Evolutionary conservation across 2,113 vertebrate species (phyloP), one percentile per base, ranked within the genome.

Genomic region (Rhynchomys soricoides): DNA sequence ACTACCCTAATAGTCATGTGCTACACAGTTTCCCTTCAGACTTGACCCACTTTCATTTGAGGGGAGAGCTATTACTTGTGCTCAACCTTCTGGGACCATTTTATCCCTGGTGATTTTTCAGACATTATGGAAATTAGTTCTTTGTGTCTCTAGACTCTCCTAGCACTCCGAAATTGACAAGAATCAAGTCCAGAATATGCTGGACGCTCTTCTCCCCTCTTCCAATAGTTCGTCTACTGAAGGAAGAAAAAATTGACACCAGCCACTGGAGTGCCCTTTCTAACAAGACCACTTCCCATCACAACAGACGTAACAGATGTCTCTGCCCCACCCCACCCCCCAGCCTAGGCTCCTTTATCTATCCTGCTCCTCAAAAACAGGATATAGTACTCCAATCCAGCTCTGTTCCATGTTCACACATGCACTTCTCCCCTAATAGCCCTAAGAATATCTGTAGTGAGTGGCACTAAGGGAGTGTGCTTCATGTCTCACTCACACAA

Each of bases 71-170:
- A 55, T 22, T 93, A 50, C 77, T 34, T 68, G 22, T 55, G 37
- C 22, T 79, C 40, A 29, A 19, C 29, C 48, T 94, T 91, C 74
- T 82, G 45, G 57, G 16, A 78, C 31, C 26, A 15, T 40, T 59
- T n/a, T 82, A n/a, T 94, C 43, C 91, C 40, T 59, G 22, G 12
- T 50, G 37, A 92, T 57, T 90, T 48, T 92, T 93, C 52, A 94
- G 89, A 79, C 43, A 73, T 57, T 77, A 86, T 0, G 78, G 48
- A 57, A 22, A 66, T 22, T 3, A 89, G 50, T 48, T 96, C 45
- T 87, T 48, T 66, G 45, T 75, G 22, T 29, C 55, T 43, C 81
- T 62, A 62, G 55, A 86, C 15, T 68, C 40, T 68, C n/a, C 45
- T 34, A 89, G 64, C 31, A 59, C 55, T 62, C 55, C 43, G 55